A percentile compares a stretch with the other conserved stretches of the same genome.
Conservation (phyloP, 2,113 vertebrate species). For the Ageneiosus marmoratus region DNA sequence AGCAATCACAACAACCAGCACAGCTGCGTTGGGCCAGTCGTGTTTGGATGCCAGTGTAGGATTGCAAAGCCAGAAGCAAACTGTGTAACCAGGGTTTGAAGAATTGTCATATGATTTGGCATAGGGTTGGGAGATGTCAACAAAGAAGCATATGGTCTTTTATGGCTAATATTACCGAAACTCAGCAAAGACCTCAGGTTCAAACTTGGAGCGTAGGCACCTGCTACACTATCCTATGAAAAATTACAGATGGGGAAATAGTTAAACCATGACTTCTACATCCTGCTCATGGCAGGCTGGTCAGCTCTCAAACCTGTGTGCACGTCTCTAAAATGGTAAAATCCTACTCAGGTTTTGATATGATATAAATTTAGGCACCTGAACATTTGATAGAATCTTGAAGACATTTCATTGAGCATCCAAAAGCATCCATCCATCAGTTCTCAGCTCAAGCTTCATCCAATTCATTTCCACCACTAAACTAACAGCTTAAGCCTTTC, state of each 20-base stretch:
- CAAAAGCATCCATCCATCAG: background rate
- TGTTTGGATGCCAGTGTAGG: too few species aligned
- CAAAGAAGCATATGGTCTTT: too few species aligned
- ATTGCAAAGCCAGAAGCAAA: too few species aligned
- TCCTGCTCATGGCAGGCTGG: too few species aligned
- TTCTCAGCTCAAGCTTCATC: background rate
- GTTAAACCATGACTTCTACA: background rate
- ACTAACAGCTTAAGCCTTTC: background rate
- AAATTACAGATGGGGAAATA: background rate
- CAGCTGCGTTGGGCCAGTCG: too few species aligned
- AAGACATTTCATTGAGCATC: background rate
- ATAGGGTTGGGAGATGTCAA: too few species aligned
- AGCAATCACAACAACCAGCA: too few species aligned
- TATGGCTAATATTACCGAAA: too few species aligned
- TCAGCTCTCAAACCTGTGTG: background rate
- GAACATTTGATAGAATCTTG: background rate
- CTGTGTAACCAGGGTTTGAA: too few species aligned
- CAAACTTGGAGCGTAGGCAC: background rate
- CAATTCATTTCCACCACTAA: background rate
- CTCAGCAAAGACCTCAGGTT: background rate
- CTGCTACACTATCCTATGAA: background rate
- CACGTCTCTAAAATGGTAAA: background rate
- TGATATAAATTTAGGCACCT: background rate
- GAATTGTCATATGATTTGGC: too few species aligned
- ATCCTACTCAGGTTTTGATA: background rate